Base-by-base conservation (phyloP, 2,797 vertebrate species). In the Sparidentex hasta region DNA sequence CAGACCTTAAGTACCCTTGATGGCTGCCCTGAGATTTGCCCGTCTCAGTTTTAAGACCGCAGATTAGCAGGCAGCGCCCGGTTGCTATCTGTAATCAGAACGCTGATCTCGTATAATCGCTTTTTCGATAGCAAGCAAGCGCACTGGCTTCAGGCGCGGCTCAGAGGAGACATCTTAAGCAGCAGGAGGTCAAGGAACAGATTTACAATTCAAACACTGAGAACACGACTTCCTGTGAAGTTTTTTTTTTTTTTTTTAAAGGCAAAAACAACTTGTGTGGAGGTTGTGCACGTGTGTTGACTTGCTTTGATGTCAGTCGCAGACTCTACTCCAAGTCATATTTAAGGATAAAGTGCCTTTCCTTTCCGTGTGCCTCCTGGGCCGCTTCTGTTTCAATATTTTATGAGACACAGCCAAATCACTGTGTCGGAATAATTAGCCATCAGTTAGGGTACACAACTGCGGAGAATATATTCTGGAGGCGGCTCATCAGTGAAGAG, bases 391-490 rank as follows among this genome's bases (percentile, higher is more conserved):
- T 72, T 84, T 94, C 81, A 90, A 91, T 94, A 86, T 92, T 93
- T 92, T 62, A 93, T 92, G 82, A 91, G 81, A 59, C 74, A 78
- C 78, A 83, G 80, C 76, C 72, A 87, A 89, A 88, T 89, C 80
- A 83, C 76, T 14, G 51, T 86, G 80, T 88, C 51, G 51, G 88
- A 91, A 90, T 91, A 92, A 93, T 94, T 92, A 93, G 89, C 90
- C 80, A 89, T 88, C 84, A 88, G 84, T 93, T 88, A 81, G 73
- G 71, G 64, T 79, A 83, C 83, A 91, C 87, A 87, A 87, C 83
- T 87, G 87, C 80, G 78, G 84, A 89, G 85, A 44, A 85, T 72
- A 85, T 74, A 71, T 84, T 75, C 83, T 65, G 76, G 72, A 79
- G 81, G 83, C 81, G 80, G 81, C 83, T 87, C 82, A 81, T 90